These are phyloP conservation scores for Luperina testacea DNA, from an alignment of 2,888 invertebrate genomes.

Conservation along the genomic window DNA sequence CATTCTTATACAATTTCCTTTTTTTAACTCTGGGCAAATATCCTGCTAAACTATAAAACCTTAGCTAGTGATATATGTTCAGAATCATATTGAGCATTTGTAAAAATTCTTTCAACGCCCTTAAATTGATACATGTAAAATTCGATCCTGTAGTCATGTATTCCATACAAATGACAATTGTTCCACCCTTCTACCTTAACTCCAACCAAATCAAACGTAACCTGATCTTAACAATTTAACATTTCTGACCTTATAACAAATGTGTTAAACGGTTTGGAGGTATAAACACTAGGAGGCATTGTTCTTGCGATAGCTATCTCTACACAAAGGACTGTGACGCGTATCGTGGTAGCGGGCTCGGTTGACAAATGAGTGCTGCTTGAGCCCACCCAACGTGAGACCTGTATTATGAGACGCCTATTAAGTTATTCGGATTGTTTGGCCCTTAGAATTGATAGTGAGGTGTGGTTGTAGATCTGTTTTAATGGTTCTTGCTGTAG, in stretches of 20 bases:
- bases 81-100: neutral
- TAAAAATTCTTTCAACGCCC: neutral
- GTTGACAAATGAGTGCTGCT: constrained; percentile 82
- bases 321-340: constrained; percentile 77
- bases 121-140: neutral
- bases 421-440: constrained; percentile 61
- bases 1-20: neutral
- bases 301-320: constrained; percentile 81
- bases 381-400: constrained; percentile 82
- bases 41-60: neutral
- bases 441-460: constrained; percentile 47
- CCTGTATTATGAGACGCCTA: constrained; percentile 66
- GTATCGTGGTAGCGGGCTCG: constrained; percentile 84
- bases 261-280: constrained; percentile 85
- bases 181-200: constrained; percentile 34
- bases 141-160: neutral
- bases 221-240: constrained; percentile 68
- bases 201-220: constrained; percentile 66
- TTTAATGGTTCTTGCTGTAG: constrained; percentile 39
- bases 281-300: constrained; percentile 83
- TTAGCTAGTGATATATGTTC: neutral
- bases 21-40: neutral
- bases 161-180: constrained; percentile 1
- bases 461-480: constrained; percentile 49
- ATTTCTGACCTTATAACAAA: constrained; percentile 78